Evolutionary conservation across 2,113 vertebrate species (phyloP), one percentile per base, ranked within the genome.

Genomic region (Antidorcas marsupialis): DNA sequence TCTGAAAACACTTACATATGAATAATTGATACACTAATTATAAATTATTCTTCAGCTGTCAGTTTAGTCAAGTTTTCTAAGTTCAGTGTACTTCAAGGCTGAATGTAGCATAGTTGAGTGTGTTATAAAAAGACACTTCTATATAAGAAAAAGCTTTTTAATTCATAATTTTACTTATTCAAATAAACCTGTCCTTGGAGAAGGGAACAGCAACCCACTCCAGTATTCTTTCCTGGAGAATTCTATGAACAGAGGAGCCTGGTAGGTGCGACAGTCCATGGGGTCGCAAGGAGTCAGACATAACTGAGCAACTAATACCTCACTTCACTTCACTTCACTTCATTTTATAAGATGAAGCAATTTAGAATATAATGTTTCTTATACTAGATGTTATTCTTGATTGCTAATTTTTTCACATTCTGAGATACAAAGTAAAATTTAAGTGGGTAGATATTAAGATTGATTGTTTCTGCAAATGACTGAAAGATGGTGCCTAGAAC

Each of bases 11-110:
- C 96, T 96, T 92, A 95, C 57, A 86, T 81, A 93, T 95, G 53
- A 98, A 98, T 97, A 97, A 97, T 94, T 95, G 82, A 98, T 97
- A 96, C 13, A 17, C 11, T 93, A 98, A 93, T 97, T 97, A 93
- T 95, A 97, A 90, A 83, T 92, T 57, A 89, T 87, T 96, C 64
- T 85, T 84, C 96, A 97, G 50, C 4, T 78, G 19, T 90, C 94
- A 92, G 55, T 97, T 94, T 95, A 97, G 92, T 92, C 81, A 95
- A 78, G 10, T 91, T 96, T 83, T 50, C 78, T 50, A 96, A 95
- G 19, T 85, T 96, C 6, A 95, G 21, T 86, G 27, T 62, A 85
- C 28, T 92, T 88, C 45, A 95, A 79, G 13, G 36, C 36, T 92
- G 59, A 92, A 30, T 83, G 53, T 21, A 85, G 39, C 39, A 94